A percentile compares a stretch with the other conserved stretches of the same genome.
Conservation (phyloP, 1,140 invertebrate genomes). For the Helicoverpa armigera region DNA sequence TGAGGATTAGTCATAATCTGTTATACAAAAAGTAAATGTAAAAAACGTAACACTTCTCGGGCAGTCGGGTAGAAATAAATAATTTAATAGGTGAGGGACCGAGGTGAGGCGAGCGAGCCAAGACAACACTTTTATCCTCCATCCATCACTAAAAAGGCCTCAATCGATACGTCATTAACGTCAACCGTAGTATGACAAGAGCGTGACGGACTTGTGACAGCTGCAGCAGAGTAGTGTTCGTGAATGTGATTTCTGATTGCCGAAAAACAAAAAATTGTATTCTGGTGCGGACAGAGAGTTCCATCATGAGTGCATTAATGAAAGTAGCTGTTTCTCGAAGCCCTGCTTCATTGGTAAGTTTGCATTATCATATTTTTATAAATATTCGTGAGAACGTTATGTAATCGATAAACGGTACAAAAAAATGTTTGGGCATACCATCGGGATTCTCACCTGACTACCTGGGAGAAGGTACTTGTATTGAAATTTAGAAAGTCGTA, state of each 20-base stretch:
- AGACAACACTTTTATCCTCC: no score
- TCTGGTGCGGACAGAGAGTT: constrained; percentile 85
- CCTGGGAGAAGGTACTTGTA: not conserved
- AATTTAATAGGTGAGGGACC: no score
- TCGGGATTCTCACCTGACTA: not conserved
- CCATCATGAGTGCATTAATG: constrained; percentile 85
- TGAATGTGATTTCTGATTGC: constrained; percentile 67
- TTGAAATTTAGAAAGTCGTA: not conserved
- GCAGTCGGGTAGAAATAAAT: no score
- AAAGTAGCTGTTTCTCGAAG: constrained; percentile 78
- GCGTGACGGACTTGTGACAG: constrained; percentile 14
- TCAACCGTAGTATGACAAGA: constrained; percentile 3
- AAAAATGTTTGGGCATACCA: constrained; percentile 65
- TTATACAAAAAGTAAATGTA: no score
- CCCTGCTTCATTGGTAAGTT: constrained; percentile 78
- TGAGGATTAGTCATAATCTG: no score
- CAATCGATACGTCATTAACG: constrained; percentile 21
- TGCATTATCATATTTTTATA: constrained; percentile 53
- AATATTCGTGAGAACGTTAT: constrained; percentile 75
- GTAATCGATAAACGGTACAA: constrained; percentile 67
- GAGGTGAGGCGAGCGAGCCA: no score
- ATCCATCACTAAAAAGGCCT: no score
- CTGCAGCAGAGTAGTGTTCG: constrained; percentile 48
- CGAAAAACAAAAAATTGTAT: constrained; percentile 71
- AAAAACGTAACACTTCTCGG: no score